These are phyloP conservation scores for Menidia beryllina DNA, from an alignment of 2,113 vertebrate genomes.

Conservation along the genomic window DNA sequence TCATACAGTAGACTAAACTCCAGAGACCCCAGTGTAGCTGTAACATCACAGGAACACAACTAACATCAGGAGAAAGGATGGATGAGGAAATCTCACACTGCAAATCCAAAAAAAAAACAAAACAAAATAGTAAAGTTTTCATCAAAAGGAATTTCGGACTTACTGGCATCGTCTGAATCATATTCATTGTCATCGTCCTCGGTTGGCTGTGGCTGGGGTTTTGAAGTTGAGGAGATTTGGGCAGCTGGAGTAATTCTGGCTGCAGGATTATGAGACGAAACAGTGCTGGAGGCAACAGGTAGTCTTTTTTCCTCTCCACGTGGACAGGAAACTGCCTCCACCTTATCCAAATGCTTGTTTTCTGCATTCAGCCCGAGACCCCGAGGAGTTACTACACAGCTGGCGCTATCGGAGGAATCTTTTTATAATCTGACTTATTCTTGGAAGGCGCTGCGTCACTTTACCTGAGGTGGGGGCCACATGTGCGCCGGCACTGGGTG, in stretches of 20 bases:
- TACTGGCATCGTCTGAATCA: slow-evolving; percentile 94
- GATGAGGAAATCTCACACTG: neutral
- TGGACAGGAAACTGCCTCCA: slow-evolving; percentile 63
- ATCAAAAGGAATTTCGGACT: slow-evolving; percentile 23
- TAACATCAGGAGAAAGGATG: neutral
- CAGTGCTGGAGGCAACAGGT: slow-evolving; percentile 35
- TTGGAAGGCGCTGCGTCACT: slow-evolving; percentile 18
- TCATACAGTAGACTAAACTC: slow-evolving; percentile 94
- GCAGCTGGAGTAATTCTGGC: slow-evolving; percentile 22
- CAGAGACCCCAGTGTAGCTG: slow-evolving; percentile 92
- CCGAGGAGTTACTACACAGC: neutral
- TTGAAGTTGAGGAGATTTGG: slow-evolving; percentile 23
- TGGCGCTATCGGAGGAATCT: neutral
- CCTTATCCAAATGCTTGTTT: slow-evolving; percentile 19
- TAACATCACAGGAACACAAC: slow-evolving; percentile 21
- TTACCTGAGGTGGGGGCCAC: slow-evolving; percentile 52
- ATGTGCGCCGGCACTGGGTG: slow-evolving; percentile 19
- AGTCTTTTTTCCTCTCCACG: slow-evolving; percentile 80
- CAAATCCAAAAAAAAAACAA: too few species aligned
- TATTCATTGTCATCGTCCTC: slow-evolving; percentile 90
- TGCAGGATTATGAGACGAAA: slow-evolving; percentile 22
- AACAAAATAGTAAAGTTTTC: too few species aligned
- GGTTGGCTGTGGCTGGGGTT: slow-evolving; percentile 61
- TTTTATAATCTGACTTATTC: slow-evolving; percentile 15
- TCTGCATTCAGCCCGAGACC: slow-evolving; percentile 19